These are phyloP conservation scores for Cuniculus paca DNA, from an alignment of 2,797 vertebrate species.

Conservation along the genomic window DNA sequence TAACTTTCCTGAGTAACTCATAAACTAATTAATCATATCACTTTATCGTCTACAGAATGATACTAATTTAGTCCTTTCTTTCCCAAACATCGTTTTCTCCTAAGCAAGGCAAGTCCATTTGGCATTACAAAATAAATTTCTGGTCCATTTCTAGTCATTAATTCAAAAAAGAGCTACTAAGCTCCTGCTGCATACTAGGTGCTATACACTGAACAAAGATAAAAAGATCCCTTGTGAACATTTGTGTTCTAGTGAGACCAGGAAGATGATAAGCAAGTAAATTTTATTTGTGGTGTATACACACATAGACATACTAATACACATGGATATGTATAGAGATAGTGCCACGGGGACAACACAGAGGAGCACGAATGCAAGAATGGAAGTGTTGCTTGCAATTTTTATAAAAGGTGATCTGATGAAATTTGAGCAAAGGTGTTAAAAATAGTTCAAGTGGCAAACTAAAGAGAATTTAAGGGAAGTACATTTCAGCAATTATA, in stretches of 20 bases:
- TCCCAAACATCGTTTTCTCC: not conserved
- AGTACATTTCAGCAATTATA: conserved; percentile 57
- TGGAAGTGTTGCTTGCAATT: not conserved
- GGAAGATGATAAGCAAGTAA: not conserved
- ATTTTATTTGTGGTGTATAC: not conserved
- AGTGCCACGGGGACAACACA: not conserved
- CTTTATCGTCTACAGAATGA: conserved; percentile 14
- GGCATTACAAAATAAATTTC: conserved; percentile 39
- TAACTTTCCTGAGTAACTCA: not conserved
- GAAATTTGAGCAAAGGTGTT: not conserved
- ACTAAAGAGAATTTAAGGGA: not conserved
- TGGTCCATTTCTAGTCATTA: not conserved
- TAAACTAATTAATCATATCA: not conserved
- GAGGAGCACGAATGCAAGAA: not conserved
- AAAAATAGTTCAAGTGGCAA: not conserved
- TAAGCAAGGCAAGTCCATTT: not conserved
- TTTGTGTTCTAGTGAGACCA: not conserved
- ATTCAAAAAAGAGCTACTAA: not conserved
- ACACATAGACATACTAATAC: not conserved
- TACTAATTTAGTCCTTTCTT: conserved; percentile 26
- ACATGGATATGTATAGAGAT: not conserved
- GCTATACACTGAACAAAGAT: not conserved
- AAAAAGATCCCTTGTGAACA: not conserved
- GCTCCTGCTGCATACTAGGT: not conserved
- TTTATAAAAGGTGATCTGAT: conserved; percentile 11